Conservation (phyloP, 1,140 invertebrate species). For the Colletes latitarsis region DNA sequence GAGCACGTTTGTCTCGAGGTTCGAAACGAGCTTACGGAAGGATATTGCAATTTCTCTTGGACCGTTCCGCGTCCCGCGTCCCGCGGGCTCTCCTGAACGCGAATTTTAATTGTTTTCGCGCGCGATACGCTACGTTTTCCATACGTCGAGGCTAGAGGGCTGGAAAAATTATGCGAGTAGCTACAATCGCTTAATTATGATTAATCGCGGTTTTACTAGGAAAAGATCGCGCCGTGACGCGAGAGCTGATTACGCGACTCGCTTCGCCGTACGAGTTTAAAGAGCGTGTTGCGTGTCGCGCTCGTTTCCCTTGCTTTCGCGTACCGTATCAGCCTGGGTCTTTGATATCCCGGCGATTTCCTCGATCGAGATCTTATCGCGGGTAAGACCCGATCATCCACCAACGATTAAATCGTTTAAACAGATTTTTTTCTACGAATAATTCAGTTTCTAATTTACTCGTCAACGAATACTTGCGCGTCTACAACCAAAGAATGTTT, state of each 20-base stretch:
- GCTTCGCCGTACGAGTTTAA: slow-evolving; percentile 10
- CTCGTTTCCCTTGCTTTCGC: slow-evolving; percentile 19
- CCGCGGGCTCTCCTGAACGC: background rate
- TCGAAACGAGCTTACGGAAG: background rate
- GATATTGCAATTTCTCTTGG: background rate
- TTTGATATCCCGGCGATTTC: background rate
- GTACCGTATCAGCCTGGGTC: background rate
- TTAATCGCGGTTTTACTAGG: slow-evolving; percentile 24
- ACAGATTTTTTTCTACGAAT: no score
- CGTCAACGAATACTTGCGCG: no score
- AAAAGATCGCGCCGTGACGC: slow-evolving; percentile 26
- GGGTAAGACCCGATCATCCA: no score
- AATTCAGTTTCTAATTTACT: no score
- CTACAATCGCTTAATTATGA: slow-evolving; percentile 32
- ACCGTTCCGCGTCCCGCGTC: background rate
- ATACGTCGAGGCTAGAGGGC: no score
- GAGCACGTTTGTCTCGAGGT: no score
- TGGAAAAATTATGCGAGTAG: slow-evolving; percentile 6
- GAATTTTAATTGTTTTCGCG: slow-evolving; percentile 22
- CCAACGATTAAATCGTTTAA: no score
- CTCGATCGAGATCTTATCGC: no score
- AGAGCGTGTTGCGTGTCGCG: slow-evolving; percentile 19
- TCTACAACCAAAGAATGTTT: no score
- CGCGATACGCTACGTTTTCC: background rate
- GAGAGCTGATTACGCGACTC: background rate